Percentiles rank a stretch among this genome's conserved stretches.
These are phyloP conservation scores for Synanthedon tipuliformis DNA, from an alignment of 2,888 invertebrate species.

Conservation along the genomic window DNA sequence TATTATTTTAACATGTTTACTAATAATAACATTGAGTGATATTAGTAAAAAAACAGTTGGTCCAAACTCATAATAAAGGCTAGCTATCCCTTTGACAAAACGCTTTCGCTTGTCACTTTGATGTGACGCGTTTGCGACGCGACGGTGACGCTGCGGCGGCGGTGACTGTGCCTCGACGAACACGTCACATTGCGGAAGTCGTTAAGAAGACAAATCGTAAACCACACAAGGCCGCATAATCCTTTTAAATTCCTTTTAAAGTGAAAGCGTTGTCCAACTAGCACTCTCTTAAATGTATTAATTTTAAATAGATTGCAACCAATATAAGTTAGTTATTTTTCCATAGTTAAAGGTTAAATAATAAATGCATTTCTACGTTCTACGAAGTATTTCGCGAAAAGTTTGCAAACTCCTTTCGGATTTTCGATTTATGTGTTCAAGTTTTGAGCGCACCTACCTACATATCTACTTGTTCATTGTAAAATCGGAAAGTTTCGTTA, in stretches of 20 bases:
- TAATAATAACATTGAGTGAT: too few relatives aligned
- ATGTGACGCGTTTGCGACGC: not conserved
- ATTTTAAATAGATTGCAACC: not conserved
- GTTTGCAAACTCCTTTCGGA: not conserved
- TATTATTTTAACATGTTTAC: too few relatives aligned
- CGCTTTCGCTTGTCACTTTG: not conserved
- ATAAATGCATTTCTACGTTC: too few relatives aligned
- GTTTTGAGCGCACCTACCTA: not conserved
- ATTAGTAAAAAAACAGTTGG: too few relatives aligned
- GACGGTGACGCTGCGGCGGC: not conserved
- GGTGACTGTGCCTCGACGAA: constrained; percentile 15
- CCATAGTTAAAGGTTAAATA: not conserved
- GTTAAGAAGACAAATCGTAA: constrained; percentile 59
- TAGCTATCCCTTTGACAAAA: too few relatives aligned
- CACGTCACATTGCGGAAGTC: constrained; percentile 49
- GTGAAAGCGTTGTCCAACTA: constrained; percentile 27
- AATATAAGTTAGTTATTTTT: not conserved
- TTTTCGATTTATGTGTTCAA: not conserved
- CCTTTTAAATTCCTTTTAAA: constrained; percentile 38
- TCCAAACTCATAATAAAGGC: too few relatives aligned
- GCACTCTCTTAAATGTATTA: constrained; percentile 11
- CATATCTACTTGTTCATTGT: not conserved
- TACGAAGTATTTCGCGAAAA: not conserved
- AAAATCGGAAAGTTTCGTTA: not conserved
- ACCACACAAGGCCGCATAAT: constrained; percentile 46